Evolutionary conservation across 1,140 invertebrate genomes (phyloP), one percentile per base, ranked within the genome.

Genomic region (Charaxes varanes): DNA sequence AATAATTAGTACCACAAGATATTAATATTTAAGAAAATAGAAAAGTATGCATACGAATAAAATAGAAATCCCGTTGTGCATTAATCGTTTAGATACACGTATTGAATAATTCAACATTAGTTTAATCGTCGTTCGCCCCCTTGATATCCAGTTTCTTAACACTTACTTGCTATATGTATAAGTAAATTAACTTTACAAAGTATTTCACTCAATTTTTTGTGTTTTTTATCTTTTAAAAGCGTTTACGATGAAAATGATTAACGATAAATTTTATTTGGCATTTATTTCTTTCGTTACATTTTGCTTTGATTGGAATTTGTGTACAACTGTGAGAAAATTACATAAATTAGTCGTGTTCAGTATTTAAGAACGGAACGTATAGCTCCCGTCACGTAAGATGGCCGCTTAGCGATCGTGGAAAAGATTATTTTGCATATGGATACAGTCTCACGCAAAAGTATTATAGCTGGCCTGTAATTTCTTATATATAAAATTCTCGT

Each of bases 1-100:
- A 53, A 52, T n/a, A n/a, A n/a, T 60, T 57, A 62, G 50, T 53
- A 65, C 56, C 58, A 48, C 33, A 41, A 47, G 16, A 30, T 45
- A 22, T 17, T 28, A 22, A 44, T 13, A 38, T 46, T 23, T 18
- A 36, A 42, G 21, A 26, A 44, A 44, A 37, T 27, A 45, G 5
- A 28, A 32, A 42, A 42, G 21, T 45, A 38, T 47, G 44, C 40
- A 33, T 42, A 42, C 36, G 28, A 41, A 40, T 52, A 38, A 47
- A 53, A 42, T 53, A 18, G 27, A 43, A 48, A 38, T 53, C 36
- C 50, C 44, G 26, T 49, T 48, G 49, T 62, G 48, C 51, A 50
- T 35, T 30, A 31, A 50, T 40, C 30, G 12, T 22, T 46, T 41
- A 37, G 18, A 37, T 41, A 46, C 17, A 31, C 26, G 41, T 46